Conservation (phyloP, 2,888 invertebrate species). For the Autographa pulchrina region DNA sequence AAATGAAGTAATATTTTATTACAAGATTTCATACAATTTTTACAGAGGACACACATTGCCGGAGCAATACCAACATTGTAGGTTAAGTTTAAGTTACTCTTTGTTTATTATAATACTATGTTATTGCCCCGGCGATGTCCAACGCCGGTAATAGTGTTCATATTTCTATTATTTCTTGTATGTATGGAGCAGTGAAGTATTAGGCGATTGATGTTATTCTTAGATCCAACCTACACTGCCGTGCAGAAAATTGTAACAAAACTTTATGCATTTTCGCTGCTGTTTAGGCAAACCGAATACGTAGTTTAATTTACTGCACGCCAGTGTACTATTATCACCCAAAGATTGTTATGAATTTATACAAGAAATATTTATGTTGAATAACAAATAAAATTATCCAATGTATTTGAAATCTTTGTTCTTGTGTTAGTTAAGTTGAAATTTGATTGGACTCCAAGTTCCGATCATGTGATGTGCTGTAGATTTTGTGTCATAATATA, state of each 20-base stretch:
- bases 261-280: conserved; percentile 43
- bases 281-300: conserved; percentile 42
- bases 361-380: conserved; percentile 89
- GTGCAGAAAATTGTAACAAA: conserved; percentile 58
- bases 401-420: conserved; percentile 66
- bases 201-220: conserved; percentile 79
- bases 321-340: conserved; percentile 84
- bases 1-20: conserved; percentile 50
- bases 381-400: conserved; percentile 87
- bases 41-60: conserved; percentile 24
- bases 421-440: conserved; percentile 56
- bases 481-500: conserved; percentile 53
- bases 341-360: conserved; percentile 90
- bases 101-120: conserved; percentile 34
- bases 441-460: conserved; percentile 53
- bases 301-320: conserved; percentile 61
- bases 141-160: conserved; percentile 51
- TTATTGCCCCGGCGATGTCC: conserved; percentile 36
- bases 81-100: conserved; percentile 48
- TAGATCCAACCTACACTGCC: conserved; percentile 76
- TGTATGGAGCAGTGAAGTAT: conserved; percentile 65
- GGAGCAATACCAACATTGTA: conserved; percentile 39
- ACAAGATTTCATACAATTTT: conserved; percentile 36
- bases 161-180: conserved; percentile 64
- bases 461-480: conserved; percentile 47